Percentiles rank a stretch among this genome's conserved stretches.
Conservation (phyloP, 2,888 invertebrate genomes). For the Thumatha senex region DNA sequence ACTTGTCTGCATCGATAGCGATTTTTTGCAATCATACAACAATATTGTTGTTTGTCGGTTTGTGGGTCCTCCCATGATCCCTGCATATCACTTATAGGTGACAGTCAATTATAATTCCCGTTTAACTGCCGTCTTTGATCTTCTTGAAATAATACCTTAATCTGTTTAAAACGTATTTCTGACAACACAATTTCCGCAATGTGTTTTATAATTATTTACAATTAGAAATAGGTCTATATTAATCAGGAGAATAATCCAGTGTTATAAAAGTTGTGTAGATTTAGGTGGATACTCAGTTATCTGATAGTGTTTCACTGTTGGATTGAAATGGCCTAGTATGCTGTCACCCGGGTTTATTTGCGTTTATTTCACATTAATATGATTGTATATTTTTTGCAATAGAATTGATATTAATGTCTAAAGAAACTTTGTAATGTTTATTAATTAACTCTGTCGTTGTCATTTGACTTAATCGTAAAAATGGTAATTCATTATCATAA, state of each 20-base stretch:
- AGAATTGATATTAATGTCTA: conserved; percentile 11
- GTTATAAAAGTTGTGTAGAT: conserved; percentile 75
- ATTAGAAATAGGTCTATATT: conserved; percentile 60
- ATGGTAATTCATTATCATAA: too few relatives aligned
- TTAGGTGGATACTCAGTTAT: conserved; percentile 58
- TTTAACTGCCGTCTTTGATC: conserved; percentile 45
- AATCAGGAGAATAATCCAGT: conserved; percentile 65
- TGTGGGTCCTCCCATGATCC: conserved; percentile 40
- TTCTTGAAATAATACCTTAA: conserved; percentile 7
- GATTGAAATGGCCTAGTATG: conserved; percentile 60
- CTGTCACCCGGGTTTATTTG: conserved; percentile 40
- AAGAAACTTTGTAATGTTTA: too few relatives aligned
- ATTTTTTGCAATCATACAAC: neutral
- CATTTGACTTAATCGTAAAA: too few relatives aligned
- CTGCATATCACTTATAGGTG: conserved; percentile 72
- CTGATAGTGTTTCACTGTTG: conserved; percentile 48
- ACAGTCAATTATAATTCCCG: conserved; percentile 69
- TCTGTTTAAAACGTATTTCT: conserved; percentile 34
- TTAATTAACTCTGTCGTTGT: too few relatives aligned
- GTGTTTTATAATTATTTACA: conserved; percentile 69
- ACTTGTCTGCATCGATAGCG: neutral
- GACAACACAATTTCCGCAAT: conserved; percentile 58
- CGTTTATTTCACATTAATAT: conserved; percentile 10
- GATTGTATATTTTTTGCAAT: conserved; percentile 21
- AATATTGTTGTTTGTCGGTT: neutral